Conservation (phyloP, 2,113 vertebrate genomes). For the Halichoerus grypus region DNA sequence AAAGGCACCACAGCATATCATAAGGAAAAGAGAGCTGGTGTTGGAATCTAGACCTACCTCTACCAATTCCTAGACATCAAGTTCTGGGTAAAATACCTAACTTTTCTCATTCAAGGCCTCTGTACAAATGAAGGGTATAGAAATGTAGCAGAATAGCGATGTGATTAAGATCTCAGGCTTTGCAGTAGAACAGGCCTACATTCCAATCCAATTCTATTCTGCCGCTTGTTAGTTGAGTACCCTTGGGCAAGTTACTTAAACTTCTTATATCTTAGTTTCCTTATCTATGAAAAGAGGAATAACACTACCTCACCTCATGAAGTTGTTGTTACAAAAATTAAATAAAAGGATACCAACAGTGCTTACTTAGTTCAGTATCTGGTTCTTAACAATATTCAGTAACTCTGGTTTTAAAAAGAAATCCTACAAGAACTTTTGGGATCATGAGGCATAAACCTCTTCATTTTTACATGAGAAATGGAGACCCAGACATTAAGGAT, state of each 20-base stretch:
- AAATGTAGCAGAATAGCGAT: not conserved
- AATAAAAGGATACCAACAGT: not conserved
- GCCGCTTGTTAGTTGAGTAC: not conserved
- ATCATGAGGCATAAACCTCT: not conserved
- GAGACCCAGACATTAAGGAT: not conserved
- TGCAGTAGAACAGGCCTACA: not conserved
- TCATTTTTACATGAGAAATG: not conserved
- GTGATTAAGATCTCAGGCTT: not conserved
- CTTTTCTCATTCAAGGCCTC: not conserved
- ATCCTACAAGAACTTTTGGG: not conserved
- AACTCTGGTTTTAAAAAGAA: not conserved
- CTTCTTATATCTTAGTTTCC: not conserved
- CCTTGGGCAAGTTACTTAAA: not conserved
- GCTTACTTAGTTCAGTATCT: not conserved
- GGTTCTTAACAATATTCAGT: not conserved
- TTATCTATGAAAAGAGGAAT: not conserved
- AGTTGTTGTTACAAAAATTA: not conserved
- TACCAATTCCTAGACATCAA: not conserved
- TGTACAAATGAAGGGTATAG: not conserved
- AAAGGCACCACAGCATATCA: not conserved
- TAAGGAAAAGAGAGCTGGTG: not conserved
- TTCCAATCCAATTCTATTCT: not conserved
- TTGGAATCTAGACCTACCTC: not conserved
- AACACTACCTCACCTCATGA: not conserved
- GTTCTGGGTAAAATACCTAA: not conserved